Percentiles rank a stretch among this genome's conserved stretches.
These are phyloP conservation scores for Musca domestica DNA, from an alignment of 1,140 invertebrate species.

Conservation along the genomic window DNA sequence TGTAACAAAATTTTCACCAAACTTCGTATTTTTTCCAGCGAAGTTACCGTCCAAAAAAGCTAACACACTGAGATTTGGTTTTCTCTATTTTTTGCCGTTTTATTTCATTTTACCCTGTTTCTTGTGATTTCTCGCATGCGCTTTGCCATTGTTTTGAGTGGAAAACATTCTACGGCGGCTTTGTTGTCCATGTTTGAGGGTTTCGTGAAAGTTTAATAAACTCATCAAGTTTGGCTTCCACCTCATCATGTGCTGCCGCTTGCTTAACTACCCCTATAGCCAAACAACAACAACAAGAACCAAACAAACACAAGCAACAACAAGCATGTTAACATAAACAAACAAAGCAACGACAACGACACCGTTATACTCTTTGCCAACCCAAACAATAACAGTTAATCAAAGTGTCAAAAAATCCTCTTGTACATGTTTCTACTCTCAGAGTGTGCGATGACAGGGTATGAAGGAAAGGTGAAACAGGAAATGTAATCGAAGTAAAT, in stretches of 20 bases:
- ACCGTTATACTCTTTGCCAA: too few species aligned
- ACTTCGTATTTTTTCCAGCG: slow-evolving; percentile 9
- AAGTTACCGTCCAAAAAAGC: slow-evolving; percentile 12
- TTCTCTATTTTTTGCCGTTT: not conserved
- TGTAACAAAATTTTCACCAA: slow-evolving; percentile 10
- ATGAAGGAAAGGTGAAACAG: too few species aligned
- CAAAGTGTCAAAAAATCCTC: too few species aligned
- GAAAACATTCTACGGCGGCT: slow-evolving; percentile 1
- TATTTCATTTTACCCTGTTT: not conserved
- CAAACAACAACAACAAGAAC: not conserved
- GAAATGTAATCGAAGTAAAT: too few species aligned
- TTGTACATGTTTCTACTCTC: too few species aligned
- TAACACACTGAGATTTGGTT: too few species aligned
- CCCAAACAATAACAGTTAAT: too few species aligned
- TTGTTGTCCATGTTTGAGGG: not conserved
- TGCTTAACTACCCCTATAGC: too few species aligned
- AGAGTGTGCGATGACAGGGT: too few species aligned
- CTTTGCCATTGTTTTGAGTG: slow-evolving; percentile 1
- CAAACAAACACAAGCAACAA: not conserved
- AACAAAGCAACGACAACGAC: too few species aligned
- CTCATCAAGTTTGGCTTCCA: slow-evolving; percentile 5
- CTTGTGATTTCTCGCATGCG: slow-evolving; percentile 7
- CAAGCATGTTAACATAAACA: slow-evolving; percentile 13
- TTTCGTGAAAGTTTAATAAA: slow-evolving; percentile 16
- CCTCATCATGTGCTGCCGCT: too few species aligned